Evolutionary conservation across 2,113 vertebrate species (phyloP).

Genomic region (Ictidomys tridecemlineatus): DNA sequence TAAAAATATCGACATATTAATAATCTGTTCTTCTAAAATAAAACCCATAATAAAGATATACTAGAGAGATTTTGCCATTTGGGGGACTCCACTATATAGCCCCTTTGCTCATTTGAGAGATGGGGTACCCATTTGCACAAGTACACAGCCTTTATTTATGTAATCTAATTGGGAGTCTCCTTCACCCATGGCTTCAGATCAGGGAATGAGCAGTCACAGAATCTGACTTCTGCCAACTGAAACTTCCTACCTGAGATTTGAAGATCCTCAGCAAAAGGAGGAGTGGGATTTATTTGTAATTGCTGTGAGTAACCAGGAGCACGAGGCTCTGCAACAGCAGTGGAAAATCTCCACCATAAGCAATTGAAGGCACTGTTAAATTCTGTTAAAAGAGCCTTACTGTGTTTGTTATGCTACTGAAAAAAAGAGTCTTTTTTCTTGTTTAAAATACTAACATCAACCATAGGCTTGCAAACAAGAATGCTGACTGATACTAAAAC

Average conservation of each 20-base stretch:
- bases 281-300: neutral
- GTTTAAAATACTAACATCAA: conserved; percentile 16
- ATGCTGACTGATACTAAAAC: neutral
- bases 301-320: neutral
- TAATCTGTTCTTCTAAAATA: conserved; percentile 20
- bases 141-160: neutral
- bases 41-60: neutral
- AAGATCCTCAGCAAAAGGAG: neutral
- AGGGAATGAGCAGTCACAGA: neutral
- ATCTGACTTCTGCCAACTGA: neutral
- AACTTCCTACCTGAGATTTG: neutral
- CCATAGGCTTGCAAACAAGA: neutral
- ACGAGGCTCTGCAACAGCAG: neutral
- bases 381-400: neutral
- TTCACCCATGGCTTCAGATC: neutral
- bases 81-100: neutral
- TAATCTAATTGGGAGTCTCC: neutral
- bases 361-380: no score
- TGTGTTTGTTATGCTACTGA: neutral
- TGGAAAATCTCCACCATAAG: neutral
- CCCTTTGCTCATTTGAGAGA: neutral
- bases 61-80: neutral
- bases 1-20: neutral
- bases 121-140: neutral
- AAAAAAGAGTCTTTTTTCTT: neutral